Evolutionary conservation across 2,113 vertebrate genomes (phyloP).

Genomic region (Nycticryphes semicollaris): DNA sequence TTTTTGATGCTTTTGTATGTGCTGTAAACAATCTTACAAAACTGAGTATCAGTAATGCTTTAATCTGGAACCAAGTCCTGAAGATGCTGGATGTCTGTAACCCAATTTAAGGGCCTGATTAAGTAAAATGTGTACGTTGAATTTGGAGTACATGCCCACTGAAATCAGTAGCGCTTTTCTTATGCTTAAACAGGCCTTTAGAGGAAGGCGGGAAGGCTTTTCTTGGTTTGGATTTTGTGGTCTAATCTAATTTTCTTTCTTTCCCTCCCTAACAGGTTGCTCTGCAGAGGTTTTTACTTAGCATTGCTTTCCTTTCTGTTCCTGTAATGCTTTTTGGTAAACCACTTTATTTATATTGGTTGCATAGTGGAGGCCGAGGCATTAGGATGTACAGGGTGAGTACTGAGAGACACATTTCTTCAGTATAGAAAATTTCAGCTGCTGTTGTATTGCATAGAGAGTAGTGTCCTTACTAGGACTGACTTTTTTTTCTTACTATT

Average conservation of each 20-base stretch:
- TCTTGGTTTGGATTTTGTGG: background rate
- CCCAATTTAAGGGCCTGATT: background rate
- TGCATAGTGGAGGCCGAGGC: slow-evolving; percentile 80
- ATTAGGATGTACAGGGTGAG: slow-evolving; percentile 88
- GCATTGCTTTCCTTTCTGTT: slow-evolving; percentile 84
- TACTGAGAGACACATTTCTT: background rate
- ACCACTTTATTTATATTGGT: slow-evolving; percentile 91
- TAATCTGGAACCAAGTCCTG: background rate
- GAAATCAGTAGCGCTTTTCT: background rate
- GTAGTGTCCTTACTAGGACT: background rate
- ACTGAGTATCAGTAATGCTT: background rate
- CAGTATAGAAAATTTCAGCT: background rate
- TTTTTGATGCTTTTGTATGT: background rate
- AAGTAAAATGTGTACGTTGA: background rate
- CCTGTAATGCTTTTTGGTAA: slow-evolving; percentile 92
- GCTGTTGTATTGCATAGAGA: background rate
- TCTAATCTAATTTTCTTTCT: background rate
- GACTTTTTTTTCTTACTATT: background rate
- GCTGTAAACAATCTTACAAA: background rate
- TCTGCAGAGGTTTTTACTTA: slow-evolving; percentile 85
- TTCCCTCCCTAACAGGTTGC: slow-evolving; percentile 67
- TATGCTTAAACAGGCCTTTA: background rate
- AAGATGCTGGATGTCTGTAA: background rate
- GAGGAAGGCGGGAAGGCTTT: background rate
- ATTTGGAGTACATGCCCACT: background rate